Percentiles rank a stretch among this genome's conserved stretches.
phyloP scores from a whole-genome alignment of 2,888 invertebrate genomes.

The Campaea margaritaria region DNA sequence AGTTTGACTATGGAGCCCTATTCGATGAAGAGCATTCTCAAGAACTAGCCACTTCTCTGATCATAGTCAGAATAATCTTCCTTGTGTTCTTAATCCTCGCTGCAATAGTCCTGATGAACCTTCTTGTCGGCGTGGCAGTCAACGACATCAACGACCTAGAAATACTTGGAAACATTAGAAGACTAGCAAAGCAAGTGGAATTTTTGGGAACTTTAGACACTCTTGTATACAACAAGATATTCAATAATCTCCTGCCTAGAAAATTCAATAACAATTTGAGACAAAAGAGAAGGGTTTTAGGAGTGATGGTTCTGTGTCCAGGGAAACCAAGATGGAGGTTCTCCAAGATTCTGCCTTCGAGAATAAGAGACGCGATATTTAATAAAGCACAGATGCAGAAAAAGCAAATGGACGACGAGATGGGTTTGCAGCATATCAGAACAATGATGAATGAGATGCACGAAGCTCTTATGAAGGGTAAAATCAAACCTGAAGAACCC shows the following conservation, averaged over 20 bases:
- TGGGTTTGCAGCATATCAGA: slow-evolving; percentile 62
- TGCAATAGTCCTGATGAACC: slow-evolving; percentile 85
- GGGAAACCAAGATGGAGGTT: slow-evolving; percentile 67
- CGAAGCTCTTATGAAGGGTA: slow-evolving; percentile 59
- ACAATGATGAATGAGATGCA: slow-evolving; percentile 71
- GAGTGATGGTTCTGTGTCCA: slow-evolving; percentile 66
- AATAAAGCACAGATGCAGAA: slow-evolving; percentile 72
- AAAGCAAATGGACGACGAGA: slow-evolving; percentile 68
- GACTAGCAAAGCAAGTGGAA: slow-evolving; percentile 84
- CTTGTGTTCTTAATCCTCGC: slow-evolving; percentile 82
- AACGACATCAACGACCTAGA: slow-evolving; percentile 85
- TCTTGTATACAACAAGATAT: slow-evolving; percentile 77
- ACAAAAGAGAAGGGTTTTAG: slow-evolving; percentile 67
- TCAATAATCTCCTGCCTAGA: slow-evolving; percentile 67
- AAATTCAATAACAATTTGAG: slow-evolving; percentile 64
- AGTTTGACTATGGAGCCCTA: slow-evolving; percentile 9
- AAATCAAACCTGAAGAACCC: slow-evolving; percentile 39
- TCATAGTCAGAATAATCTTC: slow-evolving; percentile 41
- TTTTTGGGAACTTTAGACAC: slow-evolving; percentile 81
- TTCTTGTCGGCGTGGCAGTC: slow-evolving; percentile 86
- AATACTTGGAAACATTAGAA: slow-evolving; percentile 82
- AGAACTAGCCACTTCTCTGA: slow-evolving; percentile 64
- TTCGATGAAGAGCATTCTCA: slow-evolving; percentile 61
- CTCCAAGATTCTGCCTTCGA: slow-evolving; percentile 65
- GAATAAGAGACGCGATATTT: slow-evolving; percentile 72